Evolutionary conservation across 1,140 invertebrate genomes (phyloP).

Genomic region (Laupala kohalensis): DNA sequence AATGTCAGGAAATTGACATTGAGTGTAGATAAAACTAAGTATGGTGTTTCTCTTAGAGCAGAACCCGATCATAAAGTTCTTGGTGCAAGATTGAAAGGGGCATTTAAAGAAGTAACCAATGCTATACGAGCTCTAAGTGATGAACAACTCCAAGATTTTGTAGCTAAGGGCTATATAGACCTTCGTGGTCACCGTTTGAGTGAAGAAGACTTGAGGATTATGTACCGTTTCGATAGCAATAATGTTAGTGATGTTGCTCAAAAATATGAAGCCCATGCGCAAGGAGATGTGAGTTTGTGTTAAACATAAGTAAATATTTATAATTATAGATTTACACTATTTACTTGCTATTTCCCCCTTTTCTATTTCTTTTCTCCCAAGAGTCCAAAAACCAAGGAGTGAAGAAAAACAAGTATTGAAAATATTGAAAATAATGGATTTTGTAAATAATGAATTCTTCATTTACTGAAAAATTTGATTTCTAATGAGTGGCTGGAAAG

Average conservation of each 20-base stretch:
- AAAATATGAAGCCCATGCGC: slow-evolving; percentile 79
- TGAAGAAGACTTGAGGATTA: slow-evolving; percentile 70
- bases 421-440: no score
- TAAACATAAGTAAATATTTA: slow-evolving; percentile 16
- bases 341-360: no score
- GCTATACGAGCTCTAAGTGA: slow-evolving; percentile 73
- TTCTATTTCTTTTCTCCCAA: no score
- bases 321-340: neutral
- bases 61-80: slow-evolving; percentile 83
- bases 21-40: slow-evolving; percentile 83
- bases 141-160: slow-evolving; percentile 62
- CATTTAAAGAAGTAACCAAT: slow-evolving; percentile 75
- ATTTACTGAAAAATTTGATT: no score
- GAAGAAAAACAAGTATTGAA: no score
- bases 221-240: slow-evolving; percentile 55
- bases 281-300: slow-evolving; percentile 60
- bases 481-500: no score
- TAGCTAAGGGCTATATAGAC: slow-evolving; percentile 53
- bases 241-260: slow-evolving; percentile 42
- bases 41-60: slow-evolving; percentile 83
- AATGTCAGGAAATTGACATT: slow-evolving; percentile 83
- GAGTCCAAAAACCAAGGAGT: no score
- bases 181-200: slow-evolving; percentile 65
- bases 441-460: no score
- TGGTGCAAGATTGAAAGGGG: slow-evolving; percentile 74